Base-by-base conservation (phyloP, 2,888 invertebrate genomes). In the Hirtodrosophila cameraria region DNA sequence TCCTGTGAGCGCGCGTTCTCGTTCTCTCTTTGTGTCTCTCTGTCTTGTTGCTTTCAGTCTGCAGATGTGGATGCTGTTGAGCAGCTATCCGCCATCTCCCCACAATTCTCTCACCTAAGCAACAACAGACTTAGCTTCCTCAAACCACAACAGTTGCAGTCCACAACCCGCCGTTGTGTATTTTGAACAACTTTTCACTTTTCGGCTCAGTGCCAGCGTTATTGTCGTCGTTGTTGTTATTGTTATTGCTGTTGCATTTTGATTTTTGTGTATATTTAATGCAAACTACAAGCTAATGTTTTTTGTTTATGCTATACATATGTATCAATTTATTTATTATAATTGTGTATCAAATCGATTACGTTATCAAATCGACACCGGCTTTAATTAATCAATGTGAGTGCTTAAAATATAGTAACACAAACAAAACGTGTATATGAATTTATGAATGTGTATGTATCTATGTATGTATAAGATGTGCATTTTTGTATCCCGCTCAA, bases 61-160 rank as follows among this genome's bases (percentile, higher is more conserved):
- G 61, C 76, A 50, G 38, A 61, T 75, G 80, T 80, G 80, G 80
- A 81, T 73, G 71, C 80, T 81, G 80, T 81, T 83, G 49, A 53
- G 35, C 50, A 52, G 46, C 64, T 48, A 53, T 16, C 49, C 55
- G 41, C 27, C 25, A 46, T 49, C 53, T 43, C 53, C 42, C 38
- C 50, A 54, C 27, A 15, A 25, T 35, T 13, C 18, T 12, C 31
- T 53, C 48, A 20, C 28, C 18, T 16, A 53, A 52, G 11, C 31
- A 39, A 20, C 33, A 13, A 27, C 48, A 43, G 43, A 66, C 18
- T 35, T 48, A 38, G 66, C 59, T 72, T 18, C 20, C n/a, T n/a
- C 3, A 18, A 48, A 70, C 36, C 33, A 35, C 48, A 54, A 68
- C 28, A 49, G 35, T 45, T 48, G 49, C 45, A 46, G 27, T 69